A percentile compares a stretch with the other conserved stretches of the same genome.
Conservation (phyloP, 1,140 invertebrate genomes). For the Triops longicaudatus region DNA sequence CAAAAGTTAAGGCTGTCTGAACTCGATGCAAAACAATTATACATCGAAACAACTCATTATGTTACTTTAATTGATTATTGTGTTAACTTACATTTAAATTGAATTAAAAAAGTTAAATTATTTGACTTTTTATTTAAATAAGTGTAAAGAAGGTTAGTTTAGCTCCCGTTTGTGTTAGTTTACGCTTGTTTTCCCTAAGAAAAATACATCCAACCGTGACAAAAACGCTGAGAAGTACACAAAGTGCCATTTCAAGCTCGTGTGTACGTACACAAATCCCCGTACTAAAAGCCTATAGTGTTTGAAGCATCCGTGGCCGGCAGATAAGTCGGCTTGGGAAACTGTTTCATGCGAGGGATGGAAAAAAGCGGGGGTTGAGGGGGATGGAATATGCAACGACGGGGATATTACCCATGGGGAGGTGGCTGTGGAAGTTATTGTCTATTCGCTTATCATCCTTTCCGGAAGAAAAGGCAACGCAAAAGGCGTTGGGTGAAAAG, state of each 20-base stretch:
- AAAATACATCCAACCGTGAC: too few species aligned
- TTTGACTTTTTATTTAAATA: too few species aligned
- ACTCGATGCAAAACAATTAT: too few species aligned
- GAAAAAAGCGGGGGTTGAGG: not conserved
- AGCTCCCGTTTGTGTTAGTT: too few species aligned
- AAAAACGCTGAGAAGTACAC: too few species aligned
- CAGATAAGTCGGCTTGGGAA: not conserved
- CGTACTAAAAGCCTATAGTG: not conserved
- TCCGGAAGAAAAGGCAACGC: not conserved
- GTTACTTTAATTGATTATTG: too few species aligned
- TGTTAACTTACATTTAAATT: too few species aligned
- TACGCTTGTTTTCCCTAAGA: too few species aligned
- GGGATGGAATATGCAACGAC: not conserved
- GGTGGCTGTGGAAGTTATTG: not conserved
- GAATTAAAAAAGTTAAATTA: too few species aligned
- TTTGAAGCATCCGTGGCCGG: not conserved
- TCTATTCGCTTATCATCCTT: conserved; percentile 12
- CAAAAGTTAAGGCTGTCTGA: too few species aligned
- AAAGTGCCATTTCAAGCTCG: not conserved
- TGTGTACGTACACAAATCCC: not conserved
- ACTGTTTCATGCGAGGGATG: not conserved
- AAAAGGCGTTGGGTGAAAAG: not conserved
- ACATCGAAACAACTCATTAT: too few species aligned
- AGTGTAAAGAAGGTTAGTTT: too few species aligned
- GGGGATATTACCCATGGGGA: not conserved